These are phyloP conservation scores for Idris sp. DNA, from an alignment of 1,140 invertebrate genomes.

Conservation along the genomic window DNA sequence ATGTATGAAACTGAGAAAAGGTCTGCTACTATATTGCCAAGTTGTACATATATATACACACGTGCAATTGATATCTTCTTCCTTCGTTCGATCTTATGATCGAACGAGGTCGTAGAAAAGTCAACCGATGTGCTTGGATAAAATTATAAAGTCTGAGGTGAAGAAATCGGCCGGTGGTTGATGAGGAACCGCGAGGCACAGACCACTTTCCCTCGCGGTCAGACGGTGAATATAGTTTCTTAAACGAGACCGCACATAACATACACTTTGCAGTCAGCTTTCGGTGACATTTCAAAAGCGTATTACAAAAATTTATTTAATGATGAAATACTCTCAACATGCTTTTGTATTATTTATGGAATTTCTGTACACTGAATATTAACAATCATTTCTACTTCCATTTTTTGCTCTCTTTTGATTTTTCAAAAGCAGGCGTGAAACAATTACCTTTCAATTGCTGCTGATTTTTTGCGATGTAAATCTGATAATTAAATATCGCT, in stretches of 20 bases:
- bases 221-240: constrained; percentile 9
- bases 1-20: constrained; percentile 12
- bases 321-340: too few species aligned
- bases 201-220: constrained; percentile 53
- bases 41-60: background rate
- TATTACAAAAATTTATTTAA: too few species aligned
- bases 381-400: too few species aligned
- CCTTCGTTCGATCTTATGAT: constrained; percentile 30
- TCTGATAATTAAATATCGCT: too few species aligned
- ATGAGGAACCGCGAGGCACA: constrained; percentile 41
- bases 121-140: constrained; percentile 40
- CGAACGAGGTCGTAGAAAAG: constrained; percentile 40
- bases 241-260: constrained; percentile 21
- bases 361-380: too few species aligned
- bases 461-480: too few species aligned
- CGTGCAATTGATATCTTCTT: constrained; percentile 33
- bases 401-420: too few species aligned
- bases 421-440: too few species aligned
- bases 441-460: too few species aligned
- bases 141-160: constrained; percentile 41
- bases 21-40: constrained; percentile 6
- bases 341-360: too few species aligned
- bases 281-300: constrained; percentile 60
- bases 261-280: constrained; percentile 25
- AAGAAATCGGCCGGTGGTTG: constrained; percentile 41